A percentile compares a stretch with the other conserved stretches of the same genome.
These are phyloP conservation scores for Flexamia atlantica DNA, from an alignment of 2,888 invertebrate species.

Conservation along the genomic window DNA sequence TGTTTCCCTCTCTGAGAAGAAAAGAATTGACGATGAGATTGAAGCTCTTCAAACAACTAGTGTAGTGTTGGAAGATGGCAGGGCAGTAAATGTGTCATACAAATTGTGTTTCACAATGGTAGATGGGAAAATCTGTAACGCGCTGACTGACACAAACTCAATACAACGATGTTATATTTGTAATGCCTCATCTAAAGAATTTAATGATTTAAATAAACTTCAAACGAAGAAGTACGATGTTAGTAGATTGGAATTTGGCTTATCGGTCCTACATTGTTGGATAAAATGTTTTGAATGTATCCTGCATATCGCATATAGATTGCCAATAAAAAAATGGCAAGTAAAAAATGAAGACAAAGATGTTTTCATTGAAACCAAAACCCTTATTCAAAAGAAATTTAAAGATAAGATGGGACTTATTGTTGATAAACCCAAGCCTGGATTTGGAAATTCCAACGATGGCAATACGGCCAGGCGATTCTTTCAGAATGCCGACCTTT, in stretches of 20 bases:
- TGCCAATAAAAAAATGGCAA: too few species aligned
- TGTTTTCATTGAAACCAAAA: too few species aligned
- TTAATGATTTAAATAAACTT: neutral
- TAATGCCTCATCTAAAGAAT: neutral
- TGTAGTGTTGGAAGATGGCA: neutral
- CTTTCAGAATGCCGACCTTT: too few species aligned
- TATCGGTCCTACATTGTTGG: too few species aligned
- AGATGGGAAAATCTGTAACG: neutral
- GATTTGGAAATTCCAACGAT: too few species aligned
- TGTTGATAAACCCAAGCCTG: too few species aligned
- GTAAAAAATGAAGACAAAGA: too few species aligned
- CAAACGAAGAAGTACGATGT: neutral
- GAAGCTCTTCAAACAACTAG: neutral
- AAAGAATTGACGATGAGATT: neutral
- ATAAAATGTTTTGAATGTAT: too few species aligned
- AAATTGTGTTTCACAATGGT: conserved; percentile 13
- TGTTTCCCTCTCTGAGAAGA: neutral
- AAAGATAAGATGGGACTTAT: too few species aligned
- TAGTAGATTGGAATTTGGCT: neutral
- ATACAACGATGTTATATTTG: neutral
- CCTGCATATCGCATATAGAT: too few species aligned
- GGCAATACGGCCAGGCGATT: too few species aligned
- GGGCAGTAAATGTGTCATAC: neutral
- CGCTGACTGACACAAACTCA: neutral
- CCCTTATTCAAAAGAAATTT: too few species aligned